phyloP scores from a whole-genome alignment of 53 echinoderm and acorn worm genomes.

The Henricia sp. region DNA sequence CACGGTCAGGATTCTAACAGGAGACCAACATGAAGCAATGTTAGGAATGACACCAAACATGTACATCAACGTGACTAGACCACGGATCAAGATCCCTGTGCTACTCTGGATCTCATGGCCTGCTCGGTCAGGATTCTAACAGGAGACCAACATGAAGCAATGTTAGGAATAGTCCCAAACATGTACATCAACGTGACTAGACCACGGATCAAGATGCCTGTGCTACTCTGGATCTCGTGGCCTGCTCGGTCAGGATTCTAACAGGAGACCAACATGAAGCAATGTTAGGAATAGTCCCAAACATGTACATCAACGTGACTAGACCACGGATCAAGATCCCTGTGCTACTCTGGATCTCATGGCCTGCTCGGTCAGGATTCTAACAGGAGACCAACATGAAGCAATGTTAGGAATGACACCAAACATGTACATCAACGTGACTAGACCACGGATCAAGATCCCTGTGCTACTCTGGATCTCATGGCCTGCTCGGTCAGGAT shows the following conservation, averaged over 20 bases:
- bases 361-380: slow-evolving; percentile 73
- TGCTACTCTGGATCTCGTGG: slow-evolving; percentile 94
- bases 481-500: slow-evolving; percentile 74
- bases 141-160: too few species aligned
- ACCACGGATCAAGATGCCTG: slow-evolving; percentile 79
- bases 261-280: too few species aligned
- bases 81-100: slow-evolving; percentile 82
- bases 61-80: slow-evolving; percentile 85
- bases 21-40: too few species aligned
- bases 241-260: slow-evolving; percentile 72
- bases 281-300: slow-evolving; percentile 74
- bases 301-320: slow-evolving; percentile 87
- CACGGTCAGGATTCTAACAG: slow-evolving; percentile 68
- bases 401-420: slow-evolving; percentile 76
- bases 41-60: slow-evolving; percentile 78
- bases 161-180: slow-evolving; percentile 73
- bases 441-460: slow-evolving; percentile 82
- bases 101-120: slow-evolving; percentile 95
- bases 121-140: slow-evolving; percentile 66
- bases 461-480: slow-evolving; percentile 93
- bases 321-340: slow-evolving; percentile 81
- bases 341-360: slow-evolving; percentile 94
- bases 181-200: slow-evolving; percentile 88
- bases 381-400: too few species aligned
- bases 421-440: slow-evolving; percentile 85